A percentile compares a stretch with the other conserved stretches of the same genome.
Evolutionary conservation across 2,113 vertebrate species (phyloP).

Genomic region (Todiramphus chloris): DNA sequence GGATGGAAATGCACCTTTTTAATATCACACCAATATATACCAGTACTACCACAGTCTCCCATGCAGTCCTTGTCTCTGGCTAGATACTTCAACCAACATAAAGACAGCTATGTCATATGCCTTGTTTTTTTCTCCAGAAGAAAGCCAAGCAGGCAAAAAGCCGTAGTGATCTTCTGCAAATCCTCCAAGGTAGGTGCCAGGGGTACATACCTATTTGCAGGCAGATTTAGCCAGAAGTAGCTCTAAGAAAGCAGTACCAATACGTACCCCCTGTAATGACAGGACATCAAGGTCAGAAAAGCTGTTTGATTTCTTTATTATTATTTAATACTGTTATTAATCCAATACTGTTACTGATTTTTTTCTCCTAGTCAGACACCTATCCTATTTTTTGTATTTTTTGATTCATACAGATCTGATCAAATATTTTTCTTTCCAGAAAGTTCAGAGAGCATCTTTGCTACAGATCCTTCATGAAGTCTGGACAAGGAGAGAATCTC

Average conservation of each 20-base stretch:
- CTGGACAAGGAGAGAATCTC: background rate
- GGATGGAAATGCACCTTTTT: background rate
- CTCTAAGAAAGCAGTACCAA: background rate
- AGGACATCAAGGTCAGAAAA: background rate
- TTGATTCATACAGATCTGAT: background rate
- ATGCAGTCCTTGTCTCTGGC: background rate
- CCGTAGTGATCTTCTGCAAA: background rate
- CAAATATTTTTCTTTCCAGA: background rate
- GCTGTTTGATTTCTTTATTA: background rate
- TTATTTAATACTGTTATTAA: background rate
- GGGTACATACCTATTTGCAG: background rate
- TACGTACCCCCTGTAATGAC: background rate
- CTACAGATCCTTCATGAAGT: accelerated
- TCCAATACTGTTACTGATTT: background rate
- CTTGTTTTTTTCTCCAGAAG: background rate
- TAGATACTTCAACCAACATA: background rate
- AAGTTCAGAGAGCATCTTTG: background rate
- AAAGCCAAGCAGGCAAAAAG: background rate
- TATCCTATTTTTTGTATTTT: background rate
- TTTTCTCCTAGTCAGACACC: background rate
- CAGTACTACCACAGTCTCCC: background rate
- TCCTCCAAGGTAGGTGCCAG: background rate
- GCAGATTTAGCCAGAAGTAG: background rate
- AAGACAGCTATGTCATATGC: background rate
- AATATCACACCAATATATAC: background rate